phyloP scores from a whole-genome alignment of 1,140 invertebrate species.

The Drosophila grimshawi region DNA sequence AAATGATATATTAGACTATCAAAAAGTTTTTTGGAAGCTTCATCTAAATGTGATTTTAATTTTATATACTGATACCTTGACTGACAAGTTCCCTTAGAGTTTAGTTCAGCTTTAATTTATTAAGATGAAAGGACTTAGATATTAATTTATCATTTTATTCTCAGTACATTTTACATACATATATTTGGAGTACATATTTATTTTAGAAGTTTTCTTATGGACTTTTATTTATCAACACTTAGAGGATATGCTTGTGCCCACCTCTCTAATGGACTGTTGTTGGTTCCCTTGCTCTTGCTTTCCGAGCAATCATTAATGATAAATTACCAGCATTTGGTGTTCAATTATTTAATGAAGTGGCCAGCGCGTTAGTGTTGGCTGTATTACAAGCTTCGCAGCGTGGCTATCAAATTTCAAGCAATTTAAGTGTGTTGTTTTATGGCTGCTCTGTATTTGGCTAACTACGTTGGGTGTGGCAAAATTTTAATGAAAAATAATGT shows the following conservation, averaged over 20 bases:
- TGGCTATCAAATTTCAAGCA: slow-evolving; percentile 59
- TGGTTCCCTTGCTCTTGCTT: slow-evolving; percentile 8
- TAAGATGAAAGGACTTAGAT: no score
- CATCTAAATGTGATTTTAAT: neutral
- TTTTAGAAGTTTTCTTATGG: no score
- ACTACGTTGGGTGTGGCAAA: neutral
- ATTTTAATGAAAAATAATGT: slow-evolving; percentile 17
- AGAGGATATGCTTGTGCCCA: neutral
- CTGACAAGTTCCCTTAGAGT: no score
- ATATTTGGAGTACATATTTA: no score
- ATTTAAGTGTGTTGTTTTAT: slow-evolving; percentile 43
- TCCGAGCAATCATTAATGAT: slow-evolving; percentile 72
- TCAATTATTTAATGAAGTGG: slow-evolving; percentile 77
- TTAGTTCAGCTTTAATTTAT: no score
- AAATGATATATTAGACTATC: neutral
- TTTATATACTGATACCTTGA: no score
- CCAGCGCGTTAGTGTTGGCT: slow-evolving; percentile 31
- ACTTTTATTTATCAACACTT: neutral
- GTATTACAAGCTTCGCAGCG: slow-evolving; percentile 24
- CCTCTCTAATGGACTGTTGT: neutral
- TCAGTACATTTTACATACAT: no score
- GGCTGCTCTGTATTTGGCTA: slow-evolving; percentile 5
- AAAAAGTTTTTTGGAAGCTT: neutral
- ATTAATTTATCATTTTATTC: neutral
- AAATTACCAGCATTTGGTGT: slow-evolving; percentile 67